Percentiles rank a stretch among this genome's conserved stretches.
Evolutionary conservation across 2,888 invertebrate genomes (phyloP).

Genomic region (Apotomis capreana): DNA sequence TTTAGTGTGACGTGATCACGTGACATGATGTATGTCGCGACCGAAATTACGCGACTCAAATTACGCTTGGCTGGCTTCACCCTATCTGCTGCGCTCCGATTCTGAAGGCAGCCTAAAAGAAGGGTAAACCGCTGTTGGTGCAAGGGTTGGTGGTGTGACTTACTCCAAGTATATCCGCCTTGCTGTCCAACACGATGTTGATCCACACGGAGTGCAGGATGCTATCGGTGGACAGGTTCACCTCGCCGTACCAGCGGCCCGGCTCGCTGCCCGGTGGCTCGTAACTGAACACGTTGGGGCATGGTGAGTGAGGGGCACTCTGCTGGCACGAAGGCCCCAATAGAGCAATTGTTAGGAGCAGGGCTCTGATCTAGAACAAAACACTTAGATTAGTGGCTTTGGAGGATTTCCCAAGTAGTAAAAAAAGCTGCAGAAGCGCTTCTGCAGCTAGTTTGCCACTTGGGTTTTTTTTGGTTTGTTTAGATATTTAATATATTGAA

Average conservation of each 20-base stretch:
- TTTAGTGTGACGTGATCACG: too few relatives aligned
- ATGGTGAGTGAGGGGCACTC: conserved; percentile 76
- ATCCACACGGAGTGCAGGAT: conserved; percentile 84
- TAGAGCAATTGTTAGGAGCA: conserved; percentile 57
- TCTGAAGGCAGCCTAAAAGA: too few relatives aligned
- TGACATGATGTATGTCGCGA: too few relatives aligned
- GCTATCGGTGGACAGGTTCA: conserved; percentile 82
- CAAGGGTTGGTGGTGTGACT: conserved; percentile 50
- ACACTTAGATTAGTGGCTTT: neutral
- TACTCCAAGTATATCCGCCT: conserved; percentile 85
- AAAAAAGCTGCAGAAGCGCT: too few relatives aligned
- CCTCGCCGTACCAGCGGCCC: conserved; percentile 85
- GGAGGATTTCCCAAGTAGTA: too few relatives aligned
- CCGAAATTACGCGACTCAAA: too few relatives aligned
- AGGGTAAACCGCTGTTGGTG: too few relatives aligned
- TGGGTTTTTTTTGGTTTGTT: too few relatives aligned
- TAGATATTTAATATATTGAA: too few relatives aligned
- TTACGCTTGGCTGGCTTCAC: too few relatives aligned
- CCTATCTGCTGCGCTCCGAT: too few relatives aligned
- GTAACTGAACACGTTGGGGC: conserved; percentile 84
- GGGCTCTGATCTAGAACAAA: conserved; percentile 54
- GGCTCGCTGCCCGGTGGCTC: conserved; percentile 79
- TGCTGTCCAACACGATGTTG: conserved; percentile 82
- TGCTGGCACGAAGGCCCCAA: conserved; percentile 61
- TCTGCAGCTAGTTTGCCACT: too few relatives aligned